Percentiles rank a stretch among this genome's conserved stretches.
Conservation (phyloP, 2,888 invertebrate species). For the Dendrolimus houi region DNA sequence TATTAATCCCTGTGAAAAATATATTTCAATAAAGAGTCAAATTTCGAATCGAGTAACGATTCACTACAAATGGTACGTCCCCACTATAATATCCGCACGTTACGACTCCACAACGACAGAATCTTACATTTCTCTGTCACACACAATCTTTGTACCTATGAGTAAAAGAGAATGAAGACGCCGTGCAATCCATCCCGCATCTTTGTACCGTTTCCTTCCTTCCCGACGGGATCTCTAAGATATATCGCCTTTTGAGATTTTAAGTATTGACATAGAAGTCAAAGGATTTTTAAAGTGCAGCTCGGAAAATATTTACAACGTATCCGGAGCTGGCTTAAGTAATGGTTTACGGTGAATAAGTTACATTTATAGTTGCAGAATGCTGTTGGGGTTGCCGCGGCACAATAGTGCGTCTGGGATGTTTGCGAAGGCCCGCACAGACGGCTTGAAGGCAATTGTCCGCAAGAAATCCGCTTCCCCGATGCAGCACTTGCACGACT, state of each 20-base stretch:
- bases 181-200: constrained; percentile 8
- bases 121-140: constrained; percentile 15
- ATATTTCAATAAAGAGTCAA: neutral
- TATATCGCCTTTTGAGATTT: constrained; percentile 15
- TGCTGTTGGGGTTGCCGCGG: neutral
- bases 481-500: too few species aligned
- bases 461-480: too few species aligned
- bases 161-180: constrained; percentile 13
- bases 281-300: neutral
- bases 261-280: constrained; percentile 8
- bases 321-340: neutral
- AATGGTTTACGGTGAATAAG: neutral
- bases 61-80: constrained; percentile 11
- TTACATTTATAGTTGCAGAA: neutral
- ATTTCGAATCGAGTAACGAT: neutral
- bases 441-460: too few species aligned
- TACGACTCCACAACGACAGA: constrained; percentile 7
- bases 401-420: too few species aligned
- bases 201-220: constrained; percentile 13
- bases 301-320: neutral
- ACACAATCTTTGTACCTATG: constrained; percentile 5
- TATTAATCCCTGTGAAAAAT: too few species aligned
- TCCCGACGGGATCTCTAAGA: constrained; percentile 19
- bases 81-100: constrained; percentile 11
- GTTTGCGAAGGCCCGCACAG: too few species aligned